These are phyloP conservation scores for Propithecus coquereli DNA, from an alignment of 2,113 vertebrate genomes.

Conservation along the genomic window DNA sequence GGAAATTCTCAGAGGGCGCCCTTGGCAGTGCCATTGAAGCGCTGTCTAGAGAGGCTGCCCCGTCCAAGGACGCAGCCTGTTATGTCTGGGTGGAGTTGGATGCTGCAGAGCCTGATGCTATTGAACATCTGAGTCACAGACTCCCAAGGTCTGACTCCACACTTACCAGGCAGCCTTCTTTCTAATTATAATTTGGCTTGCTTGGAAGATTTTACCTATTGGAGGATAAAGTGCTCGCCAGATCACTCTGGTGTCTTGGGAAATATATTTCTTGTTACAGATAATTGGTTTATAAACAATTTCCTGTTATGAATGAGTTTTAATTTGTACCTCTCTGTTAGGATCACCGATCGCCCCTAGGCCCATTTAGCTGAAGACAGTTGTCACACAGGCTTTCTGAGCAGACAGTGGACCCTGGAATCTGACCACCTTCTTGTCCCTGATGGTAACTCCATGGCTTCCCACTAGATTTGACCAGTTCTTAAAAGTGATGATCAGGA, in stretches of 20 bases:
- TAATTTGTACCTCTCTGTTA: not conserved
- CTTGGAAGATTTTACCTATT: not conserved
- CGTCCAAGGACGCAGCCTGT: not conserved
- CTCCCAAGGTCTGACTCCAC: not conserved
- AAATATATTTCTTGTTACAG: constrained; percentile 2
- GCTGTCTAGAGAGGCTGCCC: not conserved
- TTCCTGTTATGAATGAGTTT: not conserved
- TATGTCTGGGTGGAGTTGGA: not conserved
- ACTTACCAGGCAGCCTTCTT: not conserved
- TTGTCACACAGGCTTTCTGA: not conserved
- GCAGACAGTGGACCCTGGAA: not conserved
- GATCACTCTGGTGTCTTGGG: not conserved
- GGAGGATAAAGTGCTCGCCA: not conserved
- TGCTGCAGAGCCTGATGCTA: not conserved
- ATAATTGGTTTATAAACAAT: not conserved
- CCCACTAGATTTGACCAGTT: not conserved
- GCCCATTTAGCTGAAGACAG: not conserved
- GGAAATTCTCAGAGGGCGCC: not conserved
- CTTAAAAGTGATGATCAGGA: not conserved
- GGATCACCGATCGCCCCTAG: not conserved
- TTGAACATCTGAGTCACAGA: not conserved
- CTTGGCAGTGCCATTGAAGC: not conserved
- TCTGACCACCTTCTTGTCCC: not conserved
- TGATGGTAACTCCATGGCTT: not conserved
- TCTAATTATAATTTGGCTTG: not conserved